A percentile compares a stretch with the other conserved stretches of the same genome.
phyloP scores from a whole-genome alignment of 2,797 vertebrate species.

The Gambelia wislizenii region DNA sequence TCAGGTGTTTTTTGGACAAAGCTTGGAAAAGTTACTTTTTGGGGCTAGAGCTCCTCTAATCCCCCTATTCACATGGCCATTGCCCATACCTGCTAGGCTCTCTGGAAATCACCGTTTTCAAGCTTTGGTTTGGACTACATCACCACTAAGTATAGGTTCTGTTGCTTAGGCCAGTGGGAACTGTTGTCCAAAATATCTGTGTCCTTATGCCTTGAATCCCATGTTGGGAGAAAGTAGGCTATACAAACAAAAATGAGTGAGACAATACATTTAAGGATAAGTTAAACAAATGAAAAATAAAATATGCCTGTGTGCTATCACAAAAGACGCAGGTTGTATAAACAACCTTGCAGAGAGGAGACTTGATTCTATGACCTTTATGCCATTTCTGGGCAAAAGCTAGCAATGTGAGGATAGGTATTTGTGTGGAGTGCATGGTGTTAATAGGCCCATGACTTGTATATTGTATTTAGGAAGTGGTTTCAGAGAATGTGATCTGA shows the following conservation, averaged over 20 bases:
- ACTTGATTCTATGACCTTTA: neutral
- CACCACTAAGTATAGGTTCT: neutral
- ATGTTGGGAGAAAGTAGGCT: no score
- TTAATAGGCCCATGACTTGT: neutral
- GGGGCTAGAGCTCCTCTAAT: no score
- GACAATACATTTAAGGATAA: no score
- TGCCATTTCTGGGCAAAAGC: neutral
- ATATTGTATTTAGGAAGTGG: neutral
- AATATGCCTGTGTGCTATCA: neutral
- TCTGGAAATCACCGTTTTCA: no score
- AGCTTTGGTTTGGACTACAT: neutral
- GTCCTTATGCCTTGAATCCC: neutral
- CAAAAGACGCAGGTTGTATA: no score
- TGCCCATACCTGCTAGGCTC: no score
- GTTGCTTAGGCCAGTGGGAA: neutral
- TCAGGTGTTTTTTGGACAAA: no score
- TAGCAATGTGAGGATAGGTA: neutral
- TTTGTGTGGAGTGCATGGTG: neutral
- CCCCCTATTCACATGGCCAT: no score
- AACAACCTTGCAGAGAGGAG: neutral
- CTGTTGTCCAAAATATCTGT: neutral
- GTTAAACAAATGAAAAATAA: no score
- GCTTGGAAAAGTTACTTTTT: no score
- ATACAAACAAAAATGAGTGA: no score
- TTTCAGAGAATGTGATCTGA: neutral